Evolutionary conservation across 2,797 vertebrate genomes (phyloP), one percentile per base, ranked within the genome.

Genomic region (Helarctos malayanus): DNA sequence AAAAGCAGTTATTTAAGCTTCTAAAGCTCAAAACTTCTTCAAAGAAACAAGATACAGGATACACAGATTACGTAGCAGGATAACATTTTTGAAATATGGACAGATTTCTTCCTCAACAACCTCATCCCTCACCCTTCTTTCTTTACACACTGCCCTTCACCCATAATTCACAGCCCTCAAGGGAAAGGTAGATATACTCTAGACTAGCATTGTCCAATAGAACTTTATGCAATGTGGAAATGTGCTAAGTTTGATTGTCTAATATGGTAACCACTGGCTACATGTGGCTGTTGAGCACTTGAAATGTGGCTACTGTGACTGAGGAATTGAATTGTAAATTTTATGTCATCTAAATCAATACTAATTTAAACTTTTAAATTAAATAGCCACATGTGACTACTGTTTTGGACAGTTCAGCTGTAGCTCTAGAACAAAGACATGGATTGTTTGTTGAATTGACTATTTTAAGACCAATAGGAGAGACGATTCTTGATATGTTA

Each of bases 381-480:
- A 71, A 89, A 85, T 45, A 92, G 59, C 23, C 75, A 85, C 59
- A 57, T 13, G 29, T 59, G 47, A 56, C 80, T 81, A 56, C 47
- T 81, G 25, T 54, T 82, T 41, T 65, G 29, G 27, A n/a, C 21
- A 68, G 15, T 25, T 13, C 7, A 56, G 18, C 10, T 57, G 3
- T 15, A 29, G 47, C 63, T 80, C 61, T 83, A 76, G 61, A 47
- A 59, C 76, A 71, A 97, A 84, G 63, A 49, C 38, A 27, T 38
- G 14, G 15, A 15, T 35, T 79, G 32, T 56, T 80, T 54, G 41
- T 45, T 71, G 54, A 92, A 76, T 23, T 52, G 52, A 87, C 52
- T 80, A 49, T 89, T 83, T 94, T 68, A 96, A 95, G 80, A 61
- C 21, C 52, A 83, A 61, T 15, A 96, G 29, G 38, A 57, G 57